Conservation (phyloP, 2,888 invertebrate species). For the Spialia ferax region DNA sequence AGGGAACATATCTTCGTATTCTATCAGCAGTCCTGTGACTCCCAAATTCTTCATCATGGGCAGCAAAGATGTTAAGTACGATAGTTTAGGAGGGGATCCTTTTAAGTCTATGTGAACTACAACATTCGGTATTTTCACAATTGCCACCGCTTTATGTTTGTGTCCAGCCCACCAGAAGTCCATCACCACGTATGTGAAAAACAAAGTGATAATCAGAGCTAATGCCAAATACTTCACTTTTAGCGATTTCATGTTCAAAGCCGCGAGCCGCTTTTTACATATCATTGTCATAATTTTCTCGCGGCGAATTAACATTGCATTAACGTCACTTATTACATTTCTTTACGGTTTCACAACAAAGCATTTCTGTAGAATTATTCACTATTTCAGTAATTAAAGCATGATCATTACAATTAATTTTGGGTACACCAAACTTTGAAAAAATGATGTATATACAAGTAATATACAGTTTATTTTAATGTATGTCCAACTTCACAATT, state of each 20-base stretch:
- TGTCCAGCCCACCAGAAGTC: conserved; percentile 7
- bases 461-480: neutral
- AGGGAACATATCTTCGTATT: conserved; percentile 97
- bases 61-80: conserved; percentile 87
- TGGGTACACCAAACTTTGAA: no score
- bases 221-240: conserved; percentile 19
- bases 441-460: no score
- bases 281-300: conserved; percentile 18
- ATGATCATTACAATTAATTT: neutral
- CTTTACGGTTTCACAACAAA: neutral
- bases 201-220: neutral
- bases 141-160: neutral
- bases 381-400: neutral
- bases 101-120: conserved; percentile 95
- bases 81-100: conserved; percentile 92
- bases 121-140: conserved; percentile 72
- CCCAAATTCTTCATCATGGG: conserved; percentile 88
- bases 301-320: conserved; percentile 5
- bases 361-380: neutral
- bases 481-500: neutral
- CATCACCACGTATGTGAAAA: conserved; percentile 8
- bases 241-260: conserved; percentile 20
- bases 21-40: conserved; percentile 92
- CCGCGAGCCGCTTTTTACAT: conserved; percentile 10
- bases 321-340: neutral